Conservation (phyloP, 23 tunicate genomes). For the Oikopleura dioica region DNA sequence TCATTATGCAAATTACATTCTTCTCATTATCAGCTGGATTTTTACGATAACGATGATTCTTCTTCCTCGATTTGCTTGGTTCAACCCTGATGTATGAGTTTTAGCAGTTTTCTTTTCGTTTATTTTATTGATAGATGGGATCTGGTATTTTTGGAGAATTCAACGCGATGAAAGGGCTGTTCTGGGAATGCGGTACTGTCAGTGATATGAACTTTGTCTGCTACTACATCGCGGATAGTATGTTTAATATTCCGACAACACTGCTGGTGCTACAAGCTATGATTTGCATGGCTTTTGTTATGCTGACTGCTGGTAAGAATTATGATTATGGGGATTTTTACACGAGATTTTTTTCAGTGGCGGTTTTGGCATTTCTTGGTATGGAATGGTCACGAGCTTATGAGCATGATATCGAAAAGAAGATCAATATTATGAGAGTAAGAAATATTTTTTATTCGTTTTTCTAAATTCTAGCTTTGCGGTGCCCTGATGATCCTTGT, state of each 20-base stretch:
- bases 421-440: too few species aligned
- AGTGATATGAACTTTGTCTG: constrained; percentile 4
- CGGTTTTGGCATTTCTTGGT: too few species aligned
- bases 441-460: too few species aligned
- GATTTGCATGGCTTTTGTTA: not conserved
- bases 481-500: too few species aligned
- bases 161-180: constrained; percentile 6
- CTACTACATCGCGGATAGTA: not conserved
- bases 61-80: not conserved
- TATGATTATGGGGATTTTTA: too few species aligned
- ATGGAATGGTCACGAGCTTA: too few species aligned
- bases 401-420: too few species aligned
- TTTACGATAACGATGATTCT: not conserved
- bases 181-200: not conserved
- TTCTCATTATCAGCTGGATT: not conserved
- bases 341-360: too few species aligned
- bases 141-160: constrained; percentile 12
- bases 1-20: not conserved
- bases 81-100: not conserved
- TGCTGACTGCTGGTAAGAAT: too few species aligned
- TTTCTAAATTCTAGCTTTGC: too few species aligned
- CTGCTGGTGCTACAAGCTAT: not conserved
- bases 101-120: not conserved
- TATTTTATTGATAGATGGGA: not conserved
- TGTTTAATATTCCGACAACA: not conserved